Conservation (phyloP, 2,888 invertebrate genomes). For the Galerucella nymphaeae region DNA sequence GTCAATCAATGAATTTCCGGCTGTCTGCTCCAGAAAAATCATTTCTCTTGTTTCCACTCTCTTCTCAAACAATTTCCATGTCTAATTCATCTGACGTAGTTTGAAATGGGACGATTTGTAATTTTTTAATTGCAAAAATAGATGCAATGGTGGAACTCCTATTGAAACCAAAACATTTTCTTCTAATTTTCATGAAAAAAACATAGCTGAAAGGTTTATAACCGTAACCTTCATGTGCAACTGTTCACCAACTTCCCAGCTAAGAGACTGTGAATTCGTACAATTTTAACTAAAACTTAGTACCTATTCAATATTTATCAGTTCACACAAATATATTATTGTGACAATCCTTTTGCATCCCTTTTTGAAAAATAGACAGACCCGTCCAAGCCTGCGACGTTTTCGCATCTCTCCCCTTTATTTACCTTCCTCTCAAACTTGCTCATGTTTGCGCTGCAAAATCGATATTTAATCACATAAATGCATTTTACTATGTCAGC, state of each 20-base stretch:
- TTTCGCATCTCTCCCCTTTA: background rate
- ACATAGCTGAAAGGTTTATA: background rate
- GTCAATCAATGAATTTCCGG: conserved; percentile 15
- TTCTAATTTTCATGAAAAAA: background rate
- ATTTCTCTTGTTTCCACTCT: conserved; percentile 23
- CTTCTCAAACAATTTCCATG: background rate
- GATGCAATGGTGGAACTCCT: no score
- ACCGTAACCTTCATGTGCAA: no score
- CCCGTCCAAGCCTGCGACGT: background rate
- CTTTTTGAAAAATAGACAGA: background rate
- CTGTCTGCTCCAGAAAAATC: conserved; percentile 23
- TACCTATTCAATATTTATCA: no score
- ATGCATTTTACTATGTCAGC: conserved; percentile 57
- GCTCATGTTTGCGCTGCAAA: conserved; percentile 57
- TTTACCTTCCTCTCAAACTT: conserved; percentile 41
- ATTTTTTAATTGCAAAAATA: no score
- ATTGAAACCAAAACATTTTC: background rate
- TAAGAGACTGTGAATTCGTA: no score
- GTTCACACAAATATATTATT: background rate
- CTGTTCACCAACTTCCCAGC: no score
- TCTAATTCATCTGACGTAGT: no score
- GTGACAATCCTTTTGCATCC: background rate
- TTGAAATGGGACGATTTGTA: no score
- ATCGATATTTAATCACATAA: conserved; percentile 62
- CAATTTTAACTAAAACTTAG: no score